These are phyloP conservation scores for Sorex araneus DNA, from an alignment of 2,113 vertebrate species.

Conservation along the genomic window DNA sequence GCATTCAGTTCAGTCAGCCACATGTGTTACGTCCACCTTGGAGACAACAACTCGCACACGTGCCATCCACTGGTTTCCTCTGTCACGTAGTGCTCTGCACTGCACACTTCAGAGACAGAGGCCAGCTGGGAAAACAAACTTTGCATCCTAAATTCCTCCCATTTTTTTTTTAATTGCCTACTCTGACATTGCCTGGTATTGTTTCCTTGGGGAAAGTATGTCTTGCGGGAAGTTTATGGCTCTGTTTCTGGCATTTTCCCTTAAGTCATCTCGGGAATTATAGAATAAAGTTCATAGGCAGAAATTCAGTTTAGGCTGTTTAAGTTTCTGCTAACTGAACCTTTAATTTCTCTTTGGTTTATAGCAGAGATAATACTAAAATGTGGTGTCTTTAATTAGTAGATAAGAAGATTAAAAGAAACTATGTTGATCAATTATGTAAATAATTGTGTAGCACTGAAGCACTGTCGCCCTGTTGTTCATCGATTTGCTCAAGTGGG, in stretches of 20 bases:
- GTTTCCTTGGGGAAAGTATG: constrained; percentile 54
- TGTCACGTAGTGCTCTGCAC: constrained; percentile 4
- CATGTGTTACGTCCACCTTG: not conserved
- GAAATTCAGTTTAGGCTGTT: not conserved
- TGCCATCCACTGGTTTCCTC: not conserved
- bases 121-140: constrained; percentile 52
- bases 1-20: not conserved
- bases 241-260: constrained; percentile 70
- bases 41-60: not conserved
- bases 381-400: constrained; percentile 1
- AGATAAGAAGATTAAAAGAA: constrained; percentile 11
- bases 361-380: constrained; percentile 26
- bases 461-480: too few species aligned
- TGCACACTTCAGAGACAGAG: not conserved
- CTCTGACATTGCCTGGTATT: constrained; percentile 59
- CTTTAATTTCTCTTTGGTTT: constrained; percentile 38
- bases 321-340: constrained; percentile 46
- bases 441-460: too few species aligned
- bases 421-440: not conserved
- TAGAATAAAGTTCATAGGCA: constrained; percentile 29
- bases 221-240: constrained; percentile 64
- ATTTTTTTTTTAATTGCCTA: constrained; percentile 66
- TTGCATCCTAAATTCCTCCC: constrained; percentile 7
- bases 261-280: constrained; percentile 57
- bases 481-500: too few species aligned